These are phyloP conservation scores for Bujurquina vittata DNA, from an alignment of 2,113 vertebrate genomes.

Conservation along the genomic window DNA sequence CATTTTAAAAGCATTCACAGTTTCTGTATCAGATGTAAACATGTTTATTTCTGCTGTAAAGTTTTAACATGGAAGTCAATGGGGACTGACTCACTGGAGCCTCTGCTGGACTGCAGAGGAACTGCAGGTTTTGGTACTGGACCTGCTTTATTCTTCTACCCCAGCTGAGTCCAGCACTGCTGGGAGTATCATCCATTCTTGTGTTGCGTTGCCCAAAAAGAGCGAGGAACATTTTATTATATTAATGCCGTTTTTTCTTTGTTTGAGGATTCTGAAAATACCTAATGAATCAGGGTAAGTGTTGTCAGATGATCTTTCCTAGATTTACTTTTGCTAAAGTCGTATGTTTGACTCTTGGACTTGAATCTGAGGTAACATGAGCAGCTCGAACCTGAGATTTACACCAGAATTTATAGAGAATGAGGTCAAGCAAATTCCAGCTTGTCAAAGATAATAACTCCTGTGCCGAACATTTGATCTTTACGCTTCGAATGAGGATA, in stretches of 20 bases:
- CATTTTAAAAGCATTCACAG: neutral
- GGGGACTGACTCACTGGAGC: neutral
- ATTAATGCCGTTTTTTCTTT: neutral
- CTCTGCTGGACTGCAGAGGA: neutral
- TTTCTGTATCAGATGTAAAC: neutral
- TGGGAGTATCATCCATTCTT: neutral
- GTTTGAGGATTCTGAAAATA: neutral
- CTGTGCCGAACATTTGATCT: neutral
- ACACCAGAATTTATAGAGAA: neutral
- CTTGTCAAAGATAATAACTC: neutral
- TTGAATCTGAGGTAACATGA: slow-evolving; percentile 1
- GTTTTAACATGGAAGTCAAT: neutral
- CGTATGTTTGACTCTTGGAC: neutral
- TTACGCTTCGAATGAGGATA: neutral
- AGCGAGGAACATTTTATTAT: neutral
- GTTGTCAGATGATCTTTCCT: neutral
- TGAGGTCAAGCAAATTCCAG: neutral
- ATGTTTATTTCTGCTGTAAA: neutral
- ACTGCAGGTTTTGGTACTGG: neutral
- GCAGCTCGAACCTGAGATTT: neutral
- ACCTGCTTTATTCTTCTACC: neutral
- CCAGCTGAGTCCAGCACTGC: neutral
- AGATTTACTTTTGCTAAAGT: neutral
- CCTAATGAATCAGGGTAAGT: neutral
- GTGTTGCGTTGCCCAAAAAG: neutral